Conservation (phyloP, 1,140 invertebrate species). For the Hylaeus volcanicus region DNA sequence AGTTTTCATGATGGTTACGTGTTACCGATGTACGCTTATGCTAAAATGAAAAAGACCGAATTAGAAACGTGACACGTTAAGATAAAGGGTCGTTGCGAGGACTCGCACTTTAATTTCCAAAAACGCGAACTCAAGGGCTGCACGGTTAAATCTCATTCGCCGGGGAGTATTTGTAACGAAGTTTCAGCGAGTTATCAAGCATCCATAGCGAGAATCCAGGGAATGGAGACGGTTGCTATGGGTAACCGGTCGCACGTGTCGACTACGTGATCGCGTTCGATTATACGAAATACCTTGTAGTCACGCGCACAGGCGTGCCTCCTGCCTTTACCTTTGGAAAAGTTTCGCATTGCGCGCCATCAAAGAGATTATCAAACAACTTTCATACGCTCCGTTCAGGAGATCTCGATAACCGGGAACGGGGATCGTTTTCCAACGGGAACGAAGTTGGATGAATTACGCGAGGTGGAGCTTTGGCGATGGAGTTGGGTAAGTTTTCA, state of each 20-base stretch:
- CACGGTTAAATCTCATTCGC: constrained; percentile 18
- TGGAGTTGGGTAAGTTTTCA: too few relatives aligned
- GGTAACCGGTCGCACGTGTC: constrained; percentile 29
- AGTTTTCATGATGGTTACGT: too few relatives aligned
- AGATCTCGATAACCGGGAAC: not conserved
- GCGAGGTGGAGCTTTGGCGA: too few relatives aligned
- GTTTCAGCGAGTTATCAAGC: constrained; percentile 36
- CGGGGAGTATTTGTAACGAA: constrained; percentile 37
- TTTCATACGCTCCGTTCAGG: not conserved
- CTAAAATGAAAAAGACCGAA: too few relatives aligned
- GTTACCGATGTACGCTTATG: too few relatives aligned
- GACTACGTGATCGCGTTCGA: constrained; percentile 31
- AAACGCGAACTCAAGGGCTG: not conserved
- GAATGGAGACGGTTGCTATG: constrained; percentile 25
- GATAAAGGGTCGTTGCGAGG: too few relatives aligned
- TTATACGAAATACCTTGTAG: constrained; percentile 20
- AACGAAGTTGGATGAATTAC: too few relatives aligned
- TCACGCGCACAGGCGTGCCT: not conserved
- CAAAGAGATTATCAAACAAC: not conserved
- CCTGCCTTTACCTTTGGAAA: not conserved
- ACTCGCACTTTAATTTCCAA: not conserved
- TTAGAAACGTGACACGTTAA: too few relatives aligned
- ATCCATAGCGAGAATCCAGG: constrained; percentile 22
- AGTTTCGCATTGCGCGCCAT: not conserved
- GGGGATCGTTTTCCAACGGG: too few relatives aligned